Conservation (phyloP, 2,797 vertebrate genomes). For the Sarcophilus harrisii region DNA sequence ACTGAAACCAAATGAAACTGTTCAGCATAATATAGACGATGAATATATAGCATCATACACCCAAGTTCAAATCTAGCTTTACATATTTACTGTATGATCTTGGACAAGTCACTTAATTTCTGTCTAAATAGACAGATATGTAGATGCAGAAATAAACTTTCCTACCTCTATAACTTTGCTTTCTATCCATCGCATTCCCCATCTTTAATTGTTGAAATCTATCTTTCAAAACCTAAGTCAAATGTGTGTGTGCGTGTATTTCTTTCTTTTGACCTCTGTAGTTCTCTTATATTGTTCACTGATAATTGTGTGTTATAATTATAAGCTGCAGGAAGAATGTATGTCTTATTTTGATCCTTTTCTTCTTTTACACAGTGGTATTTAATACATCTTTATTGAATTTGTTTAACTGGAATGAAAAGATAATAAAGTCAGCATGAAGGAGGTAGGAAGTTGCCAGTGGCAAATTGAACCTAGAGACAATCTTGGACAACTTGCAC, state of each 20-base stretch:
- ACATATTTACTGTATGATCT: background rate
- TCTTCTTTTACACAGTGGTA: background rate
- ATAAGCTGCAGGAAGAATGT: background rate
- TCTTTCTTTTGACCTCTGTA: background rate
- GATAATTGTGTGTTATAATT: background rate
- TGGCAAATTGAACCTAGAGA: background rate
- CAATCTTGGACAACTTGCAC: background rate
- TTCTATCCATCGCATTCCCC: background rate
- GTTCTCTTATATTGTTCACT: background rate
- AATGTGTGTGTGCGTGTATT: too few relatives aligned
- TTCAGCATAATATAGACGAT: background rate
- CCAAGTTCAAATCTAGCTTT: background rate
- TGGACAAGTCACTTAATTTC: background rate
- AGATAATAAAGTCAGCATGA: background rate
- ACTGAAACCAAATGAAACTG: background rate
- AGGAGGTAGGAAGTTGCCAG: background rate
- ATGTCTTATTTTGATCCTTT: background rate
- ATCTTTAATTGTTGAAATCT: conserved; percentile 5
- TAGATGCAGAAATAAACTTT: background rate
- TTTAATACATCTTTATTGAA: background rate
- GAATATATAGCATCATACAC: background rate
- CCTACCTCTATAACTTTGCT: background rate
- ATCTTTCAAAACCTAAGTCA: background rate
- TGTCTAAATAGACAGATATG: background rate
- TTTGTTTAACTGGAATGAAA: background rate